Percentiles rank a stretch among this genome's conserved stretches.
Conservation (phyloP, 2,113 vertebrate species). For the Lophotis ruficrista region DNA sequence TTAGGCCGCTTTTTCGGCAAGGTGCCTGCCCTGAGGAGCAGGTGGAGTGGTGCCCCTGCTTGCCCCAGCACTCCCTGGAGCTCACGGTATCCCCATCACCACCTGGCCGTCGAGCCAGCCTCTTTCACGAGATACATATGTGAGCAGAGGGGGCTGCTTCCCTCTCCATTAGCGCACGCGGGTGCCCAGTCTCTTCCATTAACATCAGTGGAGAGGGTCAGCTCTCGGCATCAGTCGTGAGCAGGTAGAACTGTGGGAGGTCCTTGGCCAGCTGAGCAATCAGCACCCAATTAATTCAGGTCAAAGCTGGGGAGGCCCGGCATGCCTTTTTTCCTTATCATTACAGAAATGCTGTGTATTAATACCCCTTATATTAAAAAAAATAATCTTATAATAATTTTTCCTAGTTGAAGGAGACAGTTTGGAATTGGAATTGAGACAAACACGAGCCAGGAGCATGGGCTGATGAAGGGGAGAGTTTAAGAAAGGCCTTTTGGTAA, state of each 20-base stretch:
- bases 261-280: conserved; percentile 11
- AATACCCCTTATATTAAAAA: conserved; percentile 38
- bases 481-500: conserved; percentile 47
- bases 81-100: not conserved
- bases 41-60: not conserved
- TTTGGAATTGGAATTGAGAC: conserved; percentile 44
- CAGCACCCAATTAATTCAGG: not conserved
- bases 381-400: conserved; percentile 41
- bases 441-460: conserved; percentile 4
- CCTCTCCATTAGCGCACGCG: rapidly evolving
- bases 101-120: not conserved
- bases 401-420: conserved; percentile 1
- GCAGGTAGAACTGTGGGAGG: rapidly evolving
- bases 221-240: not conserved
- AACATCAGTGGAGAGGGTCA: not conserved
- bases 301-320: conserved; percentile 4
- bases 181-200: not conserved
- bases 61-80: not conserved
- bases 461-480: conserved; percentile 14
- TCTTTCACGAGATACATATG: too few species aligned
- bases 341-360: conserved; percentile 26
- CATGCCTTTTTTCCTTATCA: not conserved
- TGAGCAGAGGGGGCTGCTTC: not conserved
- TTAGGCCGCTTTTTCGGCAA: not conserved
- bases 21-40: not conserved